Evolutionary conservation across 1,140 invertebrate species (phyloP).

Genomic region (Caenorhabditis remanei): DNA sequence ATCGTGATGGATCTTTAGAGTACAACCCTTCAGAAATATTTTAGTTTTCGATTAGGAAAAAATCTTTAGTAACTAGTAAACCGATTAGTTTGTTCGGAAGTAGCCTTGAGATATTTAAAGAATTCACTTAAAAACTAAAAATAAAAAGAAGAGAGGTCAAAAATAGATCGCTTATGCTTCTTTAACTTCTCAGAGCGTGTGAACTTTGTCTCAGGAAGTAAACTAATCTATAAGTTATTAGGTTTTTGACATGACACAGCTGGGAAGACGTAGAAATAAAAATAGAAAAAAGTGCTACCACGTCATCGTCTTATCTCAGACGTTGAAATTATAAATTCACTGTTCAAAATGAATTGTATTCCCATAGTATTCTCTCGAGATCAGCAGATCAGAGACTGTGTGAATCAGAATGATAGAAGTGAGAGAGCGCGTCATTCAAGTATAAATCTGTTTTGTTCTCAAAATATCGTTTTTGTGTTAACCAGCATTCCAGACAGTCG

Average conservation of each 20-base stretch:
- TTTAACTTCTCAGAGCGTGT: background rate
- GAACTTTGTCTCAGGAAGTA: conserved; percentile 14
- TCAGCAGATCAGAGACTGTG: background rate
- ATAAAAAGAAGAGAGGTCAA: background rate
- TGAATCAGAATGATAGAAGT: background rate
- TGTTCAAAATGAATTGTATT: background rate
- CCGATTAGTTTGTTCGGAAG: conserved; percentile 11
- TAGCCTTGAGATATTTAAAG: conserved; percentile 17
- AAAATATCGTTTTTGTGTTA: background rate
- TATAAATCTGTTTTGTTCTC: background rate
- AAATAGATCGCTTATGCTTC: background rate
- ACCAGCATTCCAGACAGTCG: background rate
- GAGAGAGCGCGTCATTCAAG: background rate
- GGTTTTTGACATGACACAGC: background rate
- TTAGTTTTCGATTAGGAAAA: background rate
- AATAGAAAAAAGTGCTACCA: background rate
- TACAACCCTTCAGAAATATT: background rate
- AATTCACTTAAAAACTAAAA: background rate
- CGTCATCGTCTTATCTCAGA: background rate
- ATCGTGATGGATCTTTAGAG: background rate
- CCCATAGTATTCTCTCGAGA: background rate
- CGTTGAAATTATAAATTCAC: background rate
- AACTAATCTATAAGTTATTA: conserved; percentile 40
- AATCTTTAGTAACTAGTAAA: background rate
- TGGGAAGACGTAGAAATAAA: background rate